phyloP scores from a whole-genome alignment of 2,113 vertebrate genomes.

The Crotalus helleri region DNA sequence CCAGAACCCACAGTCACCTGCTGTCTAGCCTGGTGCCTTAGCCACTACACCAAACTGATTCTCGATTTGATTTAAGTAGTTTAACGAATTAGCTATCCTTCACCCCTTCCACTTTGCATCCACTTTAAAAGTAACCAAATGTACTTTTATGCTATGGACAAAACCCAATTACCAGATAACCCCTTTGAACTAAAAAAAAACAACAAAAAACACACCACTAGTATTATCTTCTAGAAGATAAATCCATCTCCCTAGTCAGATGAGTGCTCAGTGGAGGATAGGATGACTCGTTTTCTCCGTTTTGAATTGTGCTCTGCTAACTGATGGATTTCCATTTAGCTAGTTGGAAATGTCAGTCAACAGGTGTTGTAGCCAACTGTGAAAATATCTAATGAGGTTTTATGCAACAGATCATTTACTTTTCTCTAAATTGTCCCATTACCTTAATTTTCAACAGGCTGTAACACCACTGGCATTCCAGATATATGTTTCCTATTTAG shows the following conservation, averaged over 20 bases:
- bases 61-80: slow-evolving; percentile 31
- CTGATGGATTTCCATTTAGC: slow-evolving; percentile 37
- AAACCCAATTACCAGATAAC: slow-evolving; percentile 45
- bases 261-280: slow-evolving; percentile 24
- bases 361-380: slow-evolving; percentile 30
- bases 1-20: too few species aligned
- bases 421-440: slow-evolving; percentile 41
- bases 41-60: not conserved
- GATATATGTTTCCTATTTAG: slow-evolving; percentile 21
- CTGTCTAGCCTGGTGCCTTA: too few species aligned
- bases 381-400: slow-evolving; percentile 43
- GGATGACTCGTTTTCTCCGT: slow-evolving; percentile 27
- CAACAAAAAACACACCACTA: not conserved
- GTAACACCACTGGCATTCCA: slow-evolving; percentile 35
- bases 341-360: slow-evolving; percentile 46
- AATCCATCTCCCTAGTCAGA: slow-evolving; percentile 45
- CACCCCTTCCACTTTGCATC: slow-evolving; percentile 44
- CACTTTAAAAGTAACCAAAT: slow-evolving; percentile 31
- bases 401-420: slow-evolving; percentile 37
- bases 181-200: slow-evolving; percentile 35
- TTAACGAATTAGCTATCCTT: slow-evolving; percentile 50
- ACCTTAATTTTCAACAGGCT: slow-evolving; percentile 39
- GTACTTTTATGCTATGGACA: slow-evolving; percentile 31
- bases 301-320: slow-evolving; percentile 37
- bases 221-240: slow-evolving; percentile 31